phyloP scores from a whole-genome alignment of 2,113 vertebrate genomes.

The Mionectes macconnelli region DNA sequence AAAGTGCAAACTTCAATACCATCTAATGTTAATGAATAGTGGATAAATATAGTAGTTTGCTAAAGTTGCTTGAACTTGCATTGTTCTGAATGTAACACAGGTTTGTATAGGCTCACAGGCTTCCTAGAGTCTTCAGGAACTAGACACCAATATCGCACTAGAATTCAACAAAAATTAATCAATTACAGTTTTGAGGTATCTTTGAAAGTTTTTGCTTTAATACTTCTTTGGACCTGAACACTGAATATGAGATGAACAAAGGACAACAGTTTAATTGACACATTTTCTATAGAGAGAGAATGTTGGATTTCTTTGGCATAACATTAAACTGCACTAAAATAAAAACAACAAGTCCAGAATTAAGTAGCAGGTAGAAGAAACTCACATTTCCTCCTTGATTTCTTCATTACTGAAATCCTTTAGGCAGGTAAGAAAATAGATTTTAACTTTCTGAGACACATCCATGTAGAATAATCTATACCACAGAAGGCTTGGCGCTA shows the following conservation, averaged over 20 bases:
- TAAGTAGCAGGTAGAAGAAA: not conserved
- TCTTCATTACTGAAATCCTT: not conserved
- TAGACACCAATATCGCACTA: not conserved
- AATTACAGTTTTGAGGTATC: not conserved
- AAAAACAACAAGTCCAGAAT: not conserved
- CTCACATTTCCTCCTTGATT: not conserved
- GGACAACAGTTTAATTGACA: not conserved
- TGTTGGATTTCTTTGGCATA: not conserved
- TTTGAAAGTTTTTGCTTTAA: not conserved
- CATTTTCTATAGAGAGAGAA: not conserved
- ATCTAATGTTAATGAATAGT: not conserved
- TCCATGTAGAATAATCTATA: not conserved
- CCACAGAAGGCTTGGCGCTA: not conserved
- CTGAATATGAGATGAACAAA: not conserved
- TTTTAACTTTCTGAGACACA: not conserved
- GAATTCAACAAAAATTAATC: not conserved
- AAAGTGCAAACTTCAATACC: not conserved
- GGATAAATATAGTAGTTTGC: not conserved
- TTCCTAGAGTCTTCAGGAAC: not conserved
- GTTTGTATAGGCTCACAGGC: not conserved
- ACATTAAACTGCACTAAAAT: not conserved
- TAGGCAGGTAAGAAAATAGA: not conserved
- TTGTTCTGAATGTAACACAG: not conserved
- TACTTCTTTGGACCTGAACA: not conserved
- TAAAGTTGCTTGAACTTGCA: not conserved